These are phyloP conservation scores for Drosophila biarmipes DNA, from an alignment of 1,140 invertebrate genomes.

Conservation along the genomic window DNA sequence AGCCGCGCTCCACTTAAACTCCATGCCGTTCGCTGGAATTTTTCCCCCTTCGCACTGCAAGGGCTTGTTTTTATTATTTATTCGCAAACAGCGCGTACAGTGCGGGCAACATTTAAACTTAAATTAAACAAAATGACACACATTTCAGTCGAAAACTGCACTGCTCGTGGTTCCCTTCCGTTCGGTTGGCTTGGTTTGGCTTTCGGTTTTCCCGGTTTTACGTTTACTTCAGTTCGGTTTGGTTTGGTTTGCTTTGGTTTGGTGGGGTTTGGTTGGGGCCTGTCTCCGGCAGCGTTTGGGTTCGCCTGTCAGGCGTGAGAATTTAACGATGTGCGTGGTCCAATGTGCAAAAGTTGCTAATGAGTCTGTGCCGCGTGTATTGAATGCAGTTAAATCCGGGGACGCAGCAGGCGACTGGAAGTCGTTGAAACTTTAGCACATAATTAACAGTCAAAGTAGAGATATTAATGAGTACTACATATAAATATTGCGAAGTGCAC, in stretches of 20 bases:
- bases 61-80: slow-evolving; percentile 38
- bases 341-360: slow-evolving; percentile 40
- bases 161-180: slow-evolving; percentile 8
- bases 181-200: slow-evolving; percentile 17
- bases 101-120: slow-evolving; percentile 46
- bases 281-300: slow-evolving; percentile 48
- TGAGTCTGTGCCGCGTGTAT: slow-evolving; percentile 28
- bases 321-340: slow-evolving; percentile 69
- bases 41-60: slow-evolving; percentile 13
- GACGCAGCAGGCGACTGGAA: background rate
- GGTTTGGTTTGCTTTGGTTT: slow-evolving; percentile 22
- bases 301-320: slow-evolving; percentile 62
- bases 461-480: background rate
- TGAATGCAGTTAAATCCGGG: background rate
- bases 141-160: slow-evolving; percentile 31
- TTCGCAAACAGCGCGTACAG: slow-evolving; percentile 13
- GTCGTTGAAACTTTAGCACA: slow-evolving; percentile 4
- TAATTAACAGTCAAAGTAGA: slow-evolving; percentile 22
- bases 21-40: slow-evolving; percentile 44
- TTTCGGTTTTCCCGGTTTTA: background rate
- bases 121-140: slow-evolving; percentile 59
- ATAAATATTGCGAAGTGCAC: background rate
- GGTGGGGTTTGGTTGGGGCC: slow-evolving; percentile 33
- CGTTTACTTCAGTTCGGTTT: slow-evolving; percentile 24
- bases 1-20: slow-evolving; percentile 62